Conservation (phyloP, 2,113 vertebrate species). For the Chauna torquata region DNA sequence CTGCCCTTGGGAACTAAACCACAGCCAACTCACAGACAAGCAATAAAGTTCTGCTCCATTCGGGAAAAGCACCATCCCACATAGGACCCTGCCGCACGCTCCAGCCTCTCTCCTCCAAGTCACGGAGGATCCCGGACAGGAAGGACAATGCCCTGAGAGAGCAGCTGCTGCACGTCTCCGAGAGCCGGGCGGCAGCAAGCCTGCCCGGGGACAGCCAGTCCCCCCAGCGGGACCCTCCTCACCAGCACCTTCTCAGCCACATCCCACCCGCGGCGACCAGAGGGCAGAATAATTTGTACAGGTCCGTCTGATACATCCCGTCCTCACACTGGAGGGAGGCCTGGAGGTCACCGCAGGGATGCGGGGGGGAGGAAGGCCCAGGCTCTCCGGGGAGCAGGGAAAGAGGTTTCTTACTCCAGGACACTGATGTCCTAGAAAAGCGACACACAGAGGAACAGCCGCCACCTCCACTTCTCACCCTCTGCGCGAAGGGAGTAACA, state of each 20-base stretch:
- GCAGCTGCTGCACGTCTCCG: not conserved
- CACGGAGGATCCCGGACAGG: not conserved
- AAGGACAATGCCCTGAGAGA: rapidly evolving
- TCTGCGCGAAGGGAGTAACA: rapidly evolving
- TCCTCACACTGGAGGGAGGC: not conserved
- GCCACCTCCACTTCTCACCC: not conserved
- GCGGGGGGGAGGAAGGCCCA: rapidly evolving
- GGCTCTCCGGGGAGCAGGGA: not conserved
- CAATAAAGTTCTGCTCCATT: not conserved
- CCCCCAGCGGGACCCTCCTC: not conserved
- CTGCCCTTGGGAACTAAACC: not conserved
- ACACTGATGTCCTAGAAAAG: rapidly evolving
- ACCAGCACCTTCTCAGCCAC: rapidly evolving
- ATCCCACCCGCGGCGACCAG: not conserved
- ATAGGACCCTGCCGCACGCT: rapidly evolving
- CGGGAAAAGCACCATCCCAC: not conserved
- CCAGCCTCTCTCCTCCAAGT: not conserved
- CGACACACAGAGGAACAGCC: not conserved
- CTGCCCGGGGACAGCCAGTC: rapidly evolving
- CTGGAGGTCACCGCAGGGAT: rapidly evolving
- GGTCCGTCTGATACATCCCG: not conserved
- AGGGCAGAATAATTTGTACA: rapidly evolving
- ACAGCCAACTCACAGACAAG: not conserved
- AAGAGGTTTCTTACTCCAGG: not conserved
- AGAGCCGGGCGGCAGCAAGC: too few relatives aligned